A percentile compares a stretch with the other conserved stretches of the same genome.
These are phyloP conservation scores for Phrynosoma blainvillii DNA, from an alignment of 2,113 vertebrate genomes.

Conservation along the genomic window DNA sequence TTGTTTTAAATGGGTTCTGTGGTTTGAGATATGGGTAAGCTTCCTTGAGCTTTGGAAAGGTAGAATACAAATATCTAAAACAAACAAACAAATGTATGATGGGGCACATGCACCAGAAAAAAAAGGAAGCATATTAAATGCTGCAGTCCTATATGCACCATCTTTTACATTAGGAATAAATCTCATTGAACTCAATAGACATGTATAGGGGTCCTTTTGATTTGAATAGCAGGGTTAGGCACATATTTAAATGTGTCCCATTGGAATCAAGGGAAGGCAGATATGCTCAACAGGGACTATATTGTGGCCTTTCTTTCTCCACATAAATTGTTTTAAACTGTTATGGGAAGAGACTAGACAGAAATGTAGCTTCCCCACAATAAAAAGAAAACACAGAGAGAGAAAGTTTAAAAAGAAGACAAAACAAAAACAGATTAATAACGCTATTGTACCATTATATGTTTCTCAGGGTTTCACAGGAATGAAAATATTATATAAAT, in stretches of 20 bases:
- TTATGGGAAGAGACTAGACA: background rate
- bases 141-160: background rate
- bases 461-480: slow-evolving; percentile 36
- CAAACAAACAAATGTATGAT: background rate
- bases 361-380: slow-evolving; percentile 29
- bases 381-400: slow-evolving; percentile 39
- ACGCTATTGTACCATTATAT: background rate
- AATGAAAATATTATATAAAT: slow-evolving; percentile 50
- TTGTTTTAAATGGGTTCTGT: background rate
- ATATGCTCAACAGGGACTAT: background rate
- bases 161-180: background rate
- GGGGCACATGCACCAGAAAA: background rate
- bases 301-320: background rate
- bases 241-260: background rate
- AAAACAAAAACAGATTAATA: background rate
- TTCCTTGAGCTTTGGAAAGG: background rate
- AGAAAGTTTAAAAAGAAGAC: background rate
- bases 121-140: background rate
- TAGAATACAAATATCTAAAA: background rate
- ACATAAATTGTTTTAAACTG: background rate
- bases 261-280: background rate
- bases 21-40: background rate
- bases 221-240: background rate
- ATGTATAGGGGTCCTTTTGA: background rate
- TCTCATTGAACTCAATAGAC: background rate